Base-by-base conservation (phyloP, 2,113 vertebrate species). In the Zosterops lateralis region DNA sequence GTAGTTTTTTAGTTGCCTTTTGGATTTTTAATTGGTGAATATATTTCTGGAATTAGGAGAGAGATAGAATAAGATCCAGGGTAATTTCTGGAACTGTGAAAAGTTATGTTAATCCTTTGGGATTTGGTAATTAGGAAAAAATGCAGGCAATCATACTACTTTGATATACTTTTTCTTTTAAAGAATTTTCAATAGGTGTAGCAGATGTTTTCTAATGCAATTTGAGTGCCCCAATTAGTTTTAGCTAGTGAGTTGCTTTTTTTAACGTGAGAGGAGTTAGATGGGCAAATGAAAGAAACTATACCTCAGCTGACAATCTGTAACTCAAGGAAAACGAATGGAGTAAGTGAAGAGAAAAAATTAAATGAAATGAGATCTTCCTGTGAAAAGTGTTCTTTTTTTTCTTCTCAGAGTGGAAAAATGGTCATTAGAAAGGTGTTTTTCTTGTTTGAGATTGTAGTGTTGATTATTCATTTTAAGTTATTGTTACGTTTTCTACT, bases 311-410 rank as follows among this genome's bases (percentile, higher is more conserved):
- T 95, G 94, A 83, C 62, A 96, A 36, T 92, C 77, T 34, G 93
- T 96, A 97, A 94, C 84, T 96, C 86, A 78, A 96, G 92, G 90
- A 96, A 97, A 97, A 95, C 34, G 83, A 97, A 92, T 77, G 67
- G 56, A 96, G 70, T 89, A 83, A 96, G 53, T 84, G 88, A 96
- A 93, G 84, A 95, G 88, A 87, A 91, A 91, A 97, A 97, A 97
- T 96, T 96, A 97, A 93, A 95, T 93, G 97, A 97, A 98, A 98
- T 84, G 22, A 95, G 96, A 98, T 97, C 95, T 97, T 93, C 97
- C 96, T 98, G 97, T 94, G 97, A 98, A 97, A 97, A 94, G 57
- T 31, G 34, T 50, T 40, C 50, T 32, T 95, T 78, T 91, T 91
- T 93, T 72, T 26, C 18, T 85, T 91, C 96, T 92, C 93, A 93